These are phyloP conservation scores for Tragopan temminckii DNA, from an alignment of 2,797 vertebrate species.

Conservation along the genomic window DNA sequence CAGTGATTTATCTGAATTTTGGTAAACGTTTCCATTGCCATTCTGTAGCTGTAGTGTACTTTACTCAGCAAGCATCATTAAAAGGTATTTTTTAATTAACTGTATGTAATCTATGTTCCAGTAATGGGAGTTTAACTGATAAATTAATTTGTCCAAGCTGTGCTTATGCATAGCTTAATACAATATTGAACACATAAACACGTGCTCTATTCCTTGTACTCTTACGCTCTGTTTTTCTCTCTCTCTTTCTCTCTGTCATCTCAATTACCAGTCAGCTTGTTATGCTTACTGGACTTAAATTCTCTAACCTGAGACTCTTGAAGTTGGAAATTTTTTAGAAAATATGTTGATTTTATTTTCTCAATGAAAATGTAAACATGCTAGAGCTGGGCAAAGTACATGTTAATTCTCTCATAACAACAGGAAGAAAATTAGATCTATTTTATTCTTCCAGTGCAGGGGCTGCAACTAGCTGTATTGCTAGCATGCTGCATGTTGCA, in stretches of 20 bases:
- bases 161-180: background rate
- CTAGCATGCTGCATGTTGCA: background rate
- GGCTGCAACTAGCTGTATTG: background rate
- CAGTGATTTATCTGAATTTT: background rate
- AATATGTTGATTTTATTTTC: background rate
- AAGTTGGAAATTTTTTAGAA: background rate
- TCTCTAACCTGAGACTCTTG: background rate
- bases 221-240: background rate
- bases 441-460: background rate
- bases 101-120: background rate
- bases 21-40: background rate
- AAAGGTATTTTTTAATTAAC: conserved; percentile 39
- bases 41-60: background rate
- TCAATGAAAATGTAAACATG: background rate
- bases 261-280: background rate
- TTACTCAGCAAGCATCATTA: background rate
- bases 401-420: background rate
- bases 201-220: background rate
- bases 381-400: background rate
- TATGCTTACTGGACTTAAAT: background rate
- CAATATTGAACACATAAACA: rapidly evolving
- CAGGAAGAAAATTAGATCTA: background rate
- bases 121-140: background rate
- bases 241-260: background rate
- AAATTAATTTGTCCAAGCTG: conserved; percentile 24